Evolutionary conservation across 2,888 invertebrate genomes (phyloP).

Genomic region (Acrocyrtus sp.): DNA sequence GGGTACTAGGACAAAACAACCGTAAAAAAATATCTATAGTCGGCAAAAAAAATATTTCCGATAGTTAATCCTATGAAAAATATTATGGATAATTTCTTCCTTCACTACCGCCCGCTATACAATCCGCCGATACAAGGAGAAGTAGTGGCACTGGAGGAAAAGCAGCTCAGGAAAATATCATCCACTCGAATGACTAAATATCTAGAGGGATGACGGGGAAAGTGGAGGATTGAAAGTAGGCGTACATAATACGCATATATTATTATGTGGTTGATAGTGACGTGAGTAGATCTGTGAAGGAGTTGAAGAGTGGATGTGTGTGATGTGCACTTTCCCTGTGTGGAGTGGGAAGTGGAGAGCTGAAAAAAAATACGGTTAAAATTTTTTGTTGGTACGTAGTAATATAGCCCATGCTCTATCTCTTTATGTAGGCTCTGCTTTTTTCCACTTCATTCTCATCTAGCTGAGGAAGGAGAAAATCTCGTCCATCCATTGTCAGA

Average conservation of each 20-base stretch:
- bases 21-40: conserved; percentile 11
- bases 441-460: not conserved
- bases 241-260: conserved; percentile 13
- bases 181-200: not conserved
- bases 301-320: not conserved
- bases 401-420: too few species aligned
- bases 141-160: not conserved
- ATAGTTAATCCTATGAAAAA: conserved; percentile 9
- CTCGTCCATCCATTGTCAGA: conserved; percentile 15
- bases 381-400: too few species aligned
- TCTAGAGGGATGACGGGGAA: conserved; percentile 7
- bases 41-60: too few species aligned
- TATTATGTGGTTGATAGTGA: conserved; percentile 10
- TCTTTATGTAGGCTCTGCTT: too few species aligned
- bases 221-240: conserved; percentile 23
- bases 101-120: not conserved
- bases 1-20: conserved; percentile 11
- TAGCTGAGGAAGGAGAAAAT: not conserved
- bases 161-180: not conserved
- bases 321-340: not conserved
- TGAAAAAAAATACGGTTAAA: too few species aligned
- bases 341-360: not conserved
- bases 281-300: not conserved
- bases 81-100: not conserved
- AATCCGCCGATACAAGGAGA: too few species aligned